A percentile compares a stretch with the other conserved stretches of the same genome.
Evolutionary conservation across 1,140 invertebrate species (phyloP).

Genomic region (Meloidogyne exigua): DNA sequence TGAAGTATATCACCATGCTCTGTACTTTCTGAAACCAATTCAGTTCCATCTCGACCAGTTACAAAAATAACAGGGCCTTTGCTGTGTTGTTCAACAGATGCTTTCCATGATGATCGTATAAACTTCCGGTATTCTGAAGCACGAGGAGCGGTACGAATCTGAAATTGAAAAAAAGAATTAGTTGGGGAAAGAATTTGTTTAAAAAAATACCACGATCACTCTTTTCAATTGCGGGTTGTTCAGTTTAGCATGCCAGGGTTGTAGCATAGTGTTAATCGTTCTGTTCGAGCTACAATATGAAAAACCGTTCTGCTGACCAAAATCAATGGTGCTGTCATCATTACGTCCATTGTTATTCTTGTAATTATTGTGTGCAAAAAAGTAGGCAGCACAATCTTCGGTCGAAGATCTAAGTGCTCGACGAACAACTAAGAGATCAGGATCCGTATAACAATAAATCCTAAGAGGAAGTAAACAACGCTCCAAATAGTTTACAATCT

Average conservation of each 20-base stretch:
- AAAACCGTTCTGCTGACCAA: conserved; percentile 21
- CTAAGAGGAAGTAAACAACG: conserved; percentile 59
- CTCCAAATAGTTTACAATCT: conserved; percentile 62
- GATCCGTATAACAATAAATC: conserved; percentile 58
- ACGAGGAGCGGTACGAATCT: conserved; percentile 52
- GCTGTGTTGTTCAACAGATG: conserved; percentile 26
- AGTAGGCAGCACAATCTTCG: conserved; percentile 47
- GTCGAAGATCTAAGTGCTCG: conserved; percentile 46
- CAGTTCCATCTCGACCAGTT: conserved; percentile 34
- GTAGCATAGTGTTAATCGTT: conserved; percentile 21
- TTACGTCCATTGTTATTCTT: not conserved
- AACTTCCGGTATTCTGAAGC: conserved; percentile 53
- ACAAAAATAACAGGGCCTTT: conserved; percentile 54
- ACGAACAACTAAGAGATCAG: conserved; percentile 53
- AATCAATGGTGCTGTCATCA: not conserved
- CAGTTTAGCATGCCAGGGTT: not conserved
- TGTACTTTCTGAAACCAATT: conserved; percentile 34
- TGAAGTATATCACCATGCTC: conserved; percentile 54
- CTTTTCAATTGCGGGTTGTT: conserved; percentile 5
- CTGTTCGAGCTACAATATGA: conserved; percentile 38
- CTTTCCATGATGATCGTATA: conserved; percentile 57
- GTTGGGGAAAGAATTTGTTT: not conserved
- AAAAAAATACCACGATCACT: conserved; percentile 22
- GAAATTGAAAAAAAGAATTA: conserved; percentile 39
- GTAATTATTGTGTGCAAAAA: conserved; percentile 43